These are phyloP conservation scores for Apodemia duryi DNA, from an alignment of 2,888 invertebrate species.

Conservation along the genomic window DNA sequence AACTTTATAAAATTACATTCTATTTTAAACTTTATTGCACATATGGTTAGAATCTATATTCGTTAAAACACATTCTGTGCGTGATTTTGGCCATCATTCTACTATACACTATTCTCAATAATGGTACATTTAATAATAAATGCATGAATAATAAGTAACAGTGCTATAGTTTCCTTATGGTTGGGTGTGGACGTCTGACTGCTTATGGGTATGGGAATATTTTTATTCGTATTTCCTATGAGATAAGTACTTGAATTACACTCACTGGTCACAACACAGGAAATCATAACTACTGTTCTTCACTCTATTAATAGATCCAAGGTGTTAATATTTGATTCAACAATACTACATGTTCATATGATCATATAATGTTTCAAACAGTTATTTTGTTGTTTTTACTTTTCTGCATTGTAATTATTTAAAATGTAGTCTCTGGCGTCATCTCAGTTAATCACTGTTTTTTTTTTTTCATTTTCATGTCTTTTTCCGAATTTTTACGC, in stretches of 20 bases:
- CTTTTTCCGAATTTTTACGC: too few species aligned
- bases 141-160: slow-evolving; percentile 7
- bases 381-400: too few species aligned
- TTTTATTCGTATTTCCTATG: slow-evolving; percentile 25
- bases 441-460: too few species aligned
- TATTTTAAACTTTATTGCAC: slow-evolving; percentile 17
- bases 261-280: slow-evolving; percentile 17
- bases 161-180: slow-evolving; percentile 29
- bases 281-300: slow-evolving; percentile 22
- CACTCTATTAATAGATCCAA: slow-evolving; percentile 9
- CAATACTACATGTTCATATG: slow-evolving; percentile 2
- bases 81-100: slow-evolving; percentile 27
- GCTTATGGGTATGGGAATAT: slow-evolving; percentile 36
- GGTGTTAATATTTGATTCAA: slow-evolving; percentile 2
- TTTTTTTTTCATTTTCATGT: too few species aligned
- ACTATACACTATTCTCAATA: slow-evolving; percentile 24
- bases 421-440: too few species aligned
- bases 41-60: slow-evolving; percentile 4
- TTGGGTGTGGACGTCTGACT: slow-evolving; percentile 35
- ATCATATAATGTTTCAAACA: neutral
- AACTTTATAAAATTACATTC: neutral
- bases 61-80: neutral
- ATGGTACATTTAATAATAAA: slow-evolving; percentile 18
- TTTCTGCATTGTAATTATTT: too few species aligned
- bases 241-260: slow-evolving; percentile 15